Evolutionary conservation across 2,797 vertebrate genomes (phyloP).

Genomic region (Remorina albescens): DNA sequence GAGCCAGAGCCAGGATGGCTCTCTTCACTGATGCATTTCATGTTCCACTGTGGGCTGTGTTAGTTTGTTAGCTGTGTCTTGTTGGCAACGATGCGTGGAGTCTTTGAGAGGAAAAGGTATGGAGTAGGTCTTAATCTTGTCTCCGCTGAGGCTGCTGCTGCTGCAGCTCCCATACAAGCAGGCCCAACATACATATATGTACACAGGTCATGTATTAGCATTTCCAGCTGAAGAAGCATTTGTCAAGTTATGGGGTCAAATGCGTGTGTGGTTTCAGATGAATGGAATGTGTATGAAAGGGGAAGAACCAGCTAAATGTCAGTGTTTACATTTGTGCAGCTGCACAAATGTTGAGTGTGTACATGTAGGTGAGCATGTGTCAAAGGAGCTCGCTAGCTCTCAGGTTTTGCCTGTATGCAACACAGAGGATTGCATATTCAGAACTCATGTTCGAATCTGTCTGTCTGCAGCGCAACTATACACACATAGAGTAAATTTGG

Average conservation of each 20-base stretch:
- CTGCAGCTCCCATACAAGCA: background rate
- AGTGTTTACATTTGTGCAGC: background rate
- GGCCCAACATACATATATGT: conserved; percentile 18
- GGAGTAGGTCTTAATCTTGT: conserved; percentile 65
- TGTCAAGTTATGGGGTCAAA: conserved; percentile 9
- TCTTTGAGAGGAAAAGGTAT: conserved; percentile 52
- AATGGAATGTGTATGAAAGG: conserved; percentile 6
- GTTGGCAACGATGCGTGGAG: conserved; percentile 52
- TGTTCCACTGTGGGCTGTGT: conserved; percentile 62
- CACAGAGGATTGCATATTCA: conserved; percentile 20
- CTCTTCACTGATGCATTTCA: conserved; percentile 69
- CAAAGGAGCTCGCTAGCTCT: background rate
- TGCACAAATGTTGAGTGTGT: background rate
- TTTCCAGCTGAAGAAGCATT: too few relatives aligned
- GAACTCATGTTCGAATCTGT: conserved; percentile 38
- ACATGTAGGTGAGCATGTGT: background rate
- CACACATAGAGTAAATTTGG: conserved; percentile 22
- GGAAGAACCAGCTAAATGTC: conserved; percentile 18
- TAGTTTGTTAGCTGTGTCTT: conserved; percentile 60
- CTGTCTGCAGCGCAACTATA: conserved; percentile 37
- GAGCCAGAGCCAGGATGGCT: conserved; percentile 59
- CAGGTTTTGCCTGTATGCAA: conserved; percentile 4
- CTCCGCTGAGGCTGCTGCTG: conserved; percentile 34
- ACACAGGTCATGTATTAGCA: conserved; percentile 26
- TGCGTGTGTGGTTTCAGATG: conserved; percentile 14